Conservation (phyloP, 2,113 vertebrate species). For the Paracanthobrama guichenoti region DNA sequence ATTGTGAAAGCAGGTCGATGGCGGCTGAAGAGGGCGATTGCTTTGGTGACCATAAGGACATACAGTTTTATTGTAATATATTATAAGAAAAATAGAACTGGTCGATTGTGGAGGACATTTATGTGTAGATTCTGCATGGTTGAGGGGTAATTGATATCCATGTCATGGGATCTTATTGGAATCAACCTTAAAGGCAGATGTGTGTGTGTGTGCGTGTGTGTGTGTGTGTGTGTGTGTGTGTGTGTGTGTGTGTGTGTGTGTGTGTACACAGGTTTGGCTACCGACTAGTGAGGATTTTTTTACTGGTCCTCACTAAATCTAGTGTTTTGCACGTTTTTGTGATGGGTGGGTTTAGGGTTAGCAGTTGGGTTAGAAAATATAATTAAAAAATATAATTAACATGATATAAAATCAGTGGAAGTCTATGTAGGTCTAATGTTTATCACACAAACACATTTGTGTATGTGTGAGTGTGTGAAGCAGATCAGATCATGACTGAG, state of each 20-base stretch:
- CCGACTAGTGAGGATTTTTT: too few species aligned
- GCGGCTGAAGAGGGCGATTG: neutral
- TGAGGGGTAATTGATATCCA: conserved; percentile 8
- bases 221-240: too few species aligned
- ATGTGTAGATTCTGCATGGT: neutral
- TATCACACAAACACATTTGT: too few species aligned
- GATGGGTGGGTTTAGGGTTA: too few species aligned
- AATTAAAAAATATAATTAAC: neutral
- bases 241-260: too few species aligned
- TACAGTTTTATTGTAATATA: neutral
- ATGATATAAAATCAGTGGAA: neutral
- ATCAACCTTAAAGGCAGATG: too few species aligned
- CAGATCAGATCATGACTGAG: neutral
- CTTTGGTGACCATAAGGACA: neutral
- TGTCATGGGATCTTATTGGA: neutral
- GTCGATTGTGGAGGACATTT: conserved; percentile 1
- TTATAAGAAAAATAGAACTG: neutral
- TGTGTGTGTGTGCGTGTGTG: too few species aligned
- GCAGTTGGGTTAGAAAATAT: too few species aligned
- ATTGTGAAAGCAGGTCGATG: neutral
- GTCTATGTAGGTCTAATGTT: too few species aligned
- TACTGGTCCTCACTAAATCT: too few species aligned
- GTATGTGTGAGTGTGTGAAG: neutral
- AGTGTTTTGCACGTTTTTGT: too few species aligned
- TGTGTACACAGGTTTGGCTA: too few species aligned